Conservation (phyloP, 2,888 invertebrate genomes). For the Alitta virens region DNA sequence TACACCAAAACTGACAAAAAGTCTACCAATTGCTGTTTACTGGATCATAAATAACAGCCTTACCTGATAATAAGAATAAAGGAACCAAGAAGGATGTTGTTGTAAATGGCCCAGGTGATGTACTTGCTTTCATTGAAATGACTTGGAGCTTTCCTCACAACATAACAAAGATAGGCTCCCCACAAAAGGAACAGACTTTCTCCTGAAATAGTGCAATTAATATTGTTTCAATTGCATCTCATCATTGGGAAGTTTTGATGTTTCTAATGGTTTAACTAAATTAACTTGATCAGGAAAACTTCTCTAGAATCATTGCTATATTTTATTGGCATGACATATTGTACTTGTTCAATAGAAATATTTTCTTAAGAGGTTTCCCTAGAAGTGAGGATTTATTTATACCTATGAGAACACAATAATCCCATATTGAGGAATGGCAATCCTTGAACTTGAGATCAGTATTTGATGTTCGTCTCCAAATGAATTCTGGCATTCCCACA, state of each 20-base stretch:
- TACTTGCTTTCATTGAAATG: conserved; percentile 90
- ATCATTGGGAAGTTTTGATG: background rate
- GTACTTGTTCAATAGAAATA: too few species aligned
- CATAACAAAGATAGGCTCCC: conserved; percentile 58
- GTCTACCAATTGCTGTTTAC: too few species aligned
- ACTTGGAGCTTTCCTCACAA: conserved; percentile 76
- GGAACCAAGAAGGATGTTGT: conserved; percentile 87
- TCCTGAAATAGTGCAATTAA: conserved; percentile 42
- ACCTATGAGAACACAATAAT: conserved; percentile 88
- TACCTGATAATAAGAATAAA: conserved; percentile 91
- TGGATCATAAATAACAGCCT: too few species aligned
- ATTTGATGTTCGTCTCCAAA: conserved; percentile 52
- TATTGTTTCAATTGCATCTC: background rate
- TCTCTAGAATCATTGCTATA: too few species aligned
- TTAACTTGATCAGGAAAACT: background rate
- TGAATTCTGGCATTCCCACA: conserved; percentile 29
- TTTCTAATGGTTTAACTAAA: conserved; percentile 1
- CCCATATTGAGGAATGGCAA: conserved; percentile 92
- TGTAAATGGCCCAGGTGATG: conserved; percentile 92
- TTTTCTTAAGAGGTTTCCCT: too few species aligned
- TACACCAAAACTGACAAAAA: too few species aligned
- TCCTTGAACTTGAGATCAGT: conserved; percentile 80
- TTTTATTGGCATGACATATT: too few species aligned
- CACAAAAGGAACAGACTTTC: conserved; percentile 56
- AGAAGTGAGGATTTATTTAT: too few species aligned